Conservation (phyloP, 2,888 invertebrate genomes). For the Parasteatoda lunata region DNA sequence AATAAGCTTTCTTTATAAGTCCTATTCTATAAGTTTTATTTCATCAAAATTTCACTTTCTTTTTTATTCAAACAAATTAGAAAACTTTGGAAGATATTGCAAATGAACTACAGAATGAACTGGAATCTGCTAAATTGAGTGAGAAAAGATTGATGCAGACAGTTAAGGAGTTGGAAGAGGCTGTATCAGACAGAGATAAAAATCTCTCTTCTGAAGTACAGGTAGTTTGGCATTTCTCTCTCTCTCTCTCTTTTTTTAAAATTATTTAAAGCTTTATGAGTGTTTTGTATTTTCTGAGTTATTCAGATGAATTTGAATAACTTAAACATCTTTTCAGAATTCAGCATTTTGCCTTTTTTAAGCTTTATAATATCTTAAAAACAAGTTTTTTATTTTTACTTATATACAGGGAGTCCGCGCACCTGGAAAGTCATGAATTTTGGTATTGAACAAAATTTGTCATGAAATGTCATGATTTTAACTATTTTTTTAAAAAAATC, state of each 20-base stretch:
- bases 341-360: too few relatives aligned
- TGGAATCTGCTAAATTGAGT: constrained; percentile 16
- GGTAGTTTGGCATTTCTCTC: constrained; percentile 15
- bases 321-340: too few relatives aligned
- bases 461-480: too few relatives aligned
- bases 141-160: constrained; percentile 21
- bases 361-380: too few relatives aligned
- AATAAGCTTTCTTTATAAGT: background rate
- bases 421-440: too few relatives aligned
- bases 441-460: too few relatives aligned
- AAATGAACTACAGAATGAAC: constrained; percentile 18
- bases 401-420: too few relatives aligned
- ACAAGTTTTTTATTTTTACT: too few relatives aligned
- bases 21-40: background rate
- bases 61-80: background rate
- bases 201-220: constrained; percentile 44
- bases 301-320: too few relatives aligned
- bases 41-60: background rate
- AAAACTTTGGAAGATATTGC: constrained; percentile 36
- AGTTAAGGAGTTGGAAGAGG: constrained; percentile 37
- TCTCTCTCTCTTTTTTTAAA: background rate
- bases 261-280: too few relatives aligned
- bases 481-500: too few relatives aligned
- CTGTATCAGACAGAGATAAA: constrained; percentile 17
- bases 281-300: too few relatives aligned